phyloP scores from a whole-genome alignment of 2,797 vertebrate species.

The Poeciliopsis paucimaculata region DNA sequence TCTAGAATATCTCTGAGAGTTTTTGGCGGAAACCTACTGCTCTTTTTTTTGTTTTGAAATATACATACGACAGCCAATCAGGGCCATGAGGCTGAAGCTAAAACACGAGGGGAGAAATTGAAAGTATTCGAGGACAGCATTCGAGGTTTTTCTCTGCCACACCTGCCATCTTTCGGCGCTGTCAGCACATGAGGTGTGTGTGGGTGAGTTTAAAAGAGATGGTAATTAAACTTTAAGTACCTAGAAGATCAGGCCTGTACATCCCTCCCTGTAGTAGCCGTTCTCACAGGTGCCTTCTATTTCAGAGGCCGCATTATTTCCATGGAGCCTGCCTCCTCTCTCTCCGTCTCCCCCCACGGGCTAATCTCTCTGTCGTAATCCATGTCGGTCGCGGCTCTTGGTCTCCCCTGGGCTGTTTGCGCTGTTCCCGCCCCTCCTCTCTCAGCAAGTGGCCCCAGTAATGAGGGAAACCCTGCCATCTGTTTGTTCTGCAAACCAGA shows the following conservation, averaged over 20 bases:
- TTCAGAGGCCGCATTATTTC: slow-evolving; percentile 78
- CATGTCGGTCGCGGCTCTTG: slow-evolving; percentile 73
- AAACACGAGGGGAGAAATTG: slow-evolving; percentile 61
- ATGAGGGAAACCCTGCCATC: slow-evolving; percentile 81
- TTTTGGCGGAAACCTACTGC: too few species aligned
- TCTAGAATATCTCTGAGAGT: too few species aligned
- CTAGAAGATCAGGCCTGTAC: slow-evolving; percentile 76
- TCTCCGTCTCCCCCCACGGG: slow-evolving; percentile 43
- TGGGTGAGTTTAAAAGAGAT: slow-evolving; percentile 45
- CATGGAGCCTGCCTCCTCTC: slow-evolving; percentile 45
- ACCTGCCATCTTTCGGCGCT: slow-evolving; percentile 75
- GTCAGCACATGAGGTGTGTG: slow-evolving; percentile 54
- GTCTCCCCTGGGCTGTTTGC: slow-evolving; percentile 73
- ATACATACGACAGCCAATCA: neutral
- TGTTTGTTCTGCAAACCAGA: slow-evolving; percentile 66
- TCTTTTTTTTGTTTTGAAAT: too few species aligned
- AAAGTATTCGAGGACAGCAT: slow-evolving; percentile 70
- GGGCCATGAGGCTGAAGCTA: slow-evolving; percentile 25
- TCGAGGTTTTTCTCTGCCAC: slow-evolving; percentile 53
- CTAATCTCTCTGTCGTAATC: slow-evolving; percentile 83
- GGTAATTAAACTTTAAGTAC: slow-evolving; percentile 83
- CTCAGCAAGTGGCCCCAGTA: slow-evolving; percentile 79
- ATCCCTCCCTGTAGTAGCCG: slow-evolving; percentile 57
- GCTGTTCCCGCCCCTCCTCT: slow-evolving; percentile 61
- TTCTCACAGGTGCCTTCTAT: slow-evolving; percentile 68